A percentile compares a stretch with the other conserved stretches of the same genome.
Evolutionary conservation across 2,888 invertebrate species (phyloP).

Genomic region (Drosophila prostipennis): DNA sequence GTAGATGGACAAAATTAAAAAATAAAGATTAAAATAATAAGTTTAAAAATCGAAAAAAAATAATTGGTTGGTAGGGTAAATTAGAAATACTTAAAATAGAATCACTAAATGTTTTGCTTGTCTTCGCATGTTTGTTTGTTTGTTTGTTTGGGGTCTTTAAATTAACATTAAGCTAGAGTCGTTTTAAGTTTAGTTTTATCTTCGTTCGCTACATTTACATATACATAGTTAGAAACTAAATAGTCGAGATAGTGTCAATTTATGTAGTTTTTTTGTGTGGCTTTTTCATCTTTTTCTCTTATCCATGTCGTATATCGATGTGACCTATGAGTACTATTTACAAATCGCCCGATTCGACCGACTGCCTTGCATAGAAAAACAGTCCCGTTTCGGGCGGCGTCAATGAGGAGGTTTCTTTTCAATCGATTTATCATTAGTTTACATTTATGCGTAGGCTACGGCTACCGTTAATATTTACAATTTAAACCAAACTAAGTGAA

Average conservation of each 20-base stretch:
- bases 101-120: constrained; percentile 78
- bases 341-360: constrained; percentile 55
- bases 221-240: constrained; percentile 59
- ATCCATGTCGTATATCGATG: constrained; percentile 50
- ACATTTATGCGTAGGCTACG: constrained; percentile 43
- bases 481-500: constrained; percentile 59
- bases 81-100: constrained; percentile 74
- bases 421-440: constrained; percentile 37
- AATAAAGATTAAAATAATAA: constrained; percentile 50
- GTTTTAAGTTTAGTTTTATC: constrained; percentile 59
- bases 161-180: constrained; percentile 66
- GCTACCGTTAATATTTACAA: constrained; percentile 66
- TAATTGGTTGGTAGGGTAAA: constrained; percentile 35
- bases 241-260: constrained; percentile 74
- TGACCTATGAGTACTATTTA: constrained; percentile 68
- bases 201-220: constrained; percentile 45
- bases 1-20: constrained; percentile 47
- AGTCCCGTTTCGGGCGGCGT: constrained; percentile 42
- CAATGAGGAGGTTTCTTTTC: constrained; percentile 67
- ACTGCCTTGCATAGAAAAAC: constrained; percentile 76
- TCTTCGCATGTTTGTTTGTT: constrained; percentile 68
- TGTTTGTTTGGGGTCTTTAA: constrained; percentile 42
- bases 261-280: constrained; percentile 37
- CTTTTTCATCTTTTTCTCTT: constrained; percentile 33
- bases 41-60: constrained; percentile 40